phyloP scores from a whole-genome alignment of 2,888 invertebrate species.

The Scrobipalpa costella region DNA sequence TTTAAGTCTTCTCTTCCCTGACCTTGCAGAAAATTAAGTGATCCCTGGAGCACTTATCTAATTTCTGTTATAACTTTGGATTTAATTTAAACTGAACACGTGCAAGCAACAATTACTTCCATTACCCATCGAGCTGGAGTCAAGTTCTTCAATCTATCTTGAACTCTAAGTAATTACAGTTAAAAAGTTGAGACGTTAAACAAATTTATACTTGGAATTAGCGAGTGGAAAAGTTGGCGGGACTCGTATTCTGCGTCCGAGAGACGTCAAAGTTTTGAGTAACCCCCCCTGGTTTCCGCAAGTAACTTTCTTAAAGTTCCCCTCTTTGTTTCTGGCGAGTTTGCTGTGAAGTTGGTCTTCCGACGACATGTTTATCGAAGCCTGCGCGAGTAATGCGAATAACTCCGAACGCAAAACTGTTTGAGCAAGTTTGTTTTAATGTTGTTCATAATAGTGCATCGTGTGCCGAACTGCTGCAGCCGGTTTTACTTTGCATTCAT shows the following conservation, averaged over 20 bases:
- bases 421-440: constrained; percentile 24
- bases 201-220: constrained; percentile 80
- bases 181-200: constrained; percentile 80
- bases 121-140: constrained; percentile 58
- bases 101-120: constrained; percentile 42
- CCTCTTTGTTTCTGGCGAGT: constrained; percentile 70
- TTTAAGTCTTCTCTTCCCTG: not conserved
- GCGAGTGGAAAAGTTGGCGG: constrained; percentile 67
- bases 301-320: constrained; percentile 68
- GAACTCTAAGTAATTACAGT: constrained; percentile 76
- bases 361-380: constrained; percentile 64
- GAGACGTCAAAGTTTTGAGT: constrained; percentile 72
- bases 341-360: constrained; percentile 60
- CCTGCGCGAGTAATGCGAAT: constrained; percentile 23
- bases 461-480: constrained; percentile 1
- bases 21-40: not conserved
- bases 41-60: not conserved
- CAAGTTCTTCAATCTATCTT: constrained; percentile 67
- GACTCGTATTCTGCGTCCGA: constrained; percentile 67
- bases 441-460: constrained; percentile 14
- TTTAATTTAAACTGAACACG: constrained; percentile 18
- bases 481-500: constrained; percentile 13
- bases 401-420: constrained; percentile 27
- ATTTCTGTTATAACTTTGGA: not conserved
- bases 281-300: constrained; percentile 59